phyloP scores from a whole-genome alignment of 1,140 invertebrate genomes.

The Eciton burchellii region DNA sequence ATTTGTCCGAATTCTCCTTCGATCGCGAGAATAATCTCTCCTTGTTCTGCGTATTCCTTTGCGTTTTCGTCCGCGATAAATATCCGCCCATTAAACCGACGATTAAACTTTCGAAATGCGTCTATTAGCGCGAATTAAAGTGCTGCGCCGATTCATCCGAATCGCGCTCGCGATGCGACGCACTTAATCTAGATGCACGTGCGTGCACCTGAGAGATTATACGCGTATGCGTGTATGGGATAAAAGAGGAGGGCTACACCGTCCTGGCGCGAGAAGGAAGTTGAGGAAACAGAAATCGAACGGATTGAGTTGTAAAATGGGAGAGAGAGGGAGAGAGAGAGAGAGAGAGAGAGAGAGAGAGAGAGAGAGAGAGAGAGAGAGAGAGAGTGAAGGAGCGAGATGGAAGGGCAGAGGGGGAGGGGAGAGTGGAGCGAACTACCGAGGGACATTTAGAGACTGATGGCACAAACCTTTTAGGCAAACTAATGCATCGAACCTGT shows the following conservation, averaged over 20 bases:
- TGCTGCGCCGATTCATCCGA: constrained; percentile 71
- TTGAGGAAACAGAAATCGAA: constrained; percentile 56
- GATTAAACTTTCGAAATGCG: constrained; percentile 78
- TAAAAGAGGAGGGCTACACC: constrained; percentile 32
- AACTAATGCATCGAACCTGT: constrained; percentile 79
- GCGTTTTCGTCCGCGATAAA: constrained; percentile 12
- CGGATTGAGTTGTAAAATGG: background rate
- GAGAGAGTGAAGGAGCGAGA: constrained; percentile 16
- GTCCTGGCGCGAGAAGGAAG: constrained; percentile 56
- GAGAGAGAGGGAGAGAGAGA: constrained; percentile 59
- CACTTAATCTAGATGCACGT: constrained; percentile 74
- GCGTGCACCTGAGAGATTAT: constrained; percentile 27
- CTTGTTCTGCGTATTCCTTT: background rate
- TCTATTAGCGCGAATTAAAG: constrained; percentile 77
- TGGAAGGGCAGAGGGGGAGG: constrained; percentile 9
- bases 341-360: constrained; percentile 24
- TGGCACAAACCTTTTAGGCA: constrained; percentile 82
- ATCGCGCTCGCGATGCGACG: constrained; percentile 74
- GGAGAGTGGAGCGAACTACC: constrained; percentile 50
- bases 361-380: constrained; percentile 36
- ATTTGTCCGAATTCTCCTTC: background rate
- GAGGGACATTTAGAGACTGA: constrained; percentile 79
- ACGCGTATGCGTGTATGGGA: constrained; percentile 5
- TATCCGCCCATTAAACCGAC: constrained; percentile 62
- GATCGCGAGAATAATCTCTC: background rate